Evolutionary conservation across 2,797 vertebrate species (phyloP), one percentile per base, ranked within the genome.

Genomic region (Pangasius sanitwongsei): DNA sequence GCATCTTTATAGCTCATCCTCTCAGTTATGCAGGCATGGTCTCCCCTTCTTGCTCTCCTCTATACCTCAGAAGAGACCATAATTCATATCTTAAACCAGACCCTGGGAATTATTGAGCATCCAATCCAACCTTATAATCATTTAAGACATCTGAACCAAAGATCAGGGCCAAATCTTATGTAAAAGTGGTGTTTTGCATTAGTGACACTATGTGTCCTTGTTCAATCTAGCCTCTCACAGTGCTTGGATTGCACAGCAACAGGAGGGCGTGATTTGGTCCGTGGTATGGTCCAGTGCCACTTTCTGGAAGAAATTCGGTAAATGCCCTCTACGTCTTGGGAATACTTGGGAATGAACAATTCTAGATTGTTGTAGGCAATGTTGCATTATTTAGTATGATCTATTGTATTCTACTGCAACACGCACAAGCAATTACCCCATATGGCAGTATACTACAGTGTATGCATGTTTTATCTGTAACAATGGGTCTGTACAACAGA

Each of bases 221-320:
- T 70, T 88, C 83, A 28, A 72, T 92, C n/a, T 59, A 97, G 96
- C 90, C 87, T 96, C 69, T 96, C 93, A 78, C 92, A 93, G 6
- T 96, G 93, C 61, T 91, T 94, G 81, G 70, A 69, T 1, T 94
- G 94, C 92, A 92, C 92, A 18, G 63, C 34, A n/a, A 63, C 85
- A 61, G 95, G 87, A 72, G 91, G 91, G 3, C 77, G 89, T 88
- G 91, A 89, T 74, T 91, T 97, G 81, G 11, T 96, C 50, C 61
- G 13, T 87, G 93, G 93, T 0, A 90, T 97, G 84, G 87, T 74
- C 44, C 91, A 91, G 5, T 95, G 95, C 75, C 72, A 78, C 37
- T 23, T 18, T 61, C 92, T 97, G 77, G 91, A 95, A 87, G 90
- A 91, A 28, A 93, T 97, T 50, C 92, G 94, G 96, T 97, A 93